phyloP scores from a whole-genome alignment of 2,797 vertebrate species.

The Silurus lanzhouensis region DNA sequence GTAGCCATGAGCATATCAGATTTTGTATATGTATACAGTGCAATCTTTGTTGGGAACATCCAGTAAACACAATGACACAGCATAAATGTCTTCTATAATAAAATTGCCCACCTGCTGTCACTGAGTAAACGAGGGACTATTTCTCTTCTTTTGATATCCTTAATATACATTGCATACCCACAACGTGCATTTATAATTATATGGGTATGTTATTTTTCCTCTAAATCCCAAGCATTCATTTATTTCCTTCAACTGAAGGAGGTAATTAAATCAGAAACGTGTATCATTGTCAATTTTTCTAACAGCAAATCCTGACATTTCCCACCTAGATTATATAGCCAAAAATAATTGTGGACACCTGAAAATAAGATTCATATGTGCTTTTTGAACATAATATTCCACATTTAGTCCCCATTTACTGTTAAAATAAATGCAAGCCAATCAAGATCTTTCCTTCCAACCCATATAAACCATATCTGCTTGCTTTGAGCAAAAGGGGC shows the following conservation, averaged over 20 bases:
- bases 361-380: too few species aligned
- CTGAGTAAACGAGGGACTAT: background rate
- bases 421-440: too few species aligned
- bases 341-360: too few species aligned
- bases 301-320: background rate
- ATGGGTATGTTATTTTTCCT: background rate
- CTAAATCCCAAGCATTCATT: background rate
- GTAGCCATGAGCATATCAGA: conserved; percentile 12
- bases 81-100: background rate
- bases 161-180: background rate
- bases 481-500: too few species aligned
- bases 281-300: background rate
- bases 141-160: background rate
- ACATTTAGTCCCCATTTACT: too few species aligned
- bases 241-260: background rate
- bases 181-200: background rate
- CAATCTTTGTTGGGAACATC: background rate
- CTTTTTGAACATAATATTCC: too few species aligned
- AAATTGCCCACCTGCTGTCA: background rate
- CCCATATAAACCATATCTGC: too few species aligned
- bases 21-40: conserved; percentile 10
- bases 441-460: too few species aligned
- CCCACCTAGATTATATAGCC: background rate
- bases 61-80: conserved; percentile 10
- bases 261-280: background rate